Conservation (phyloP, 1,140 invertebrate species). For the Stegodyphus mimosarum region DNA sequence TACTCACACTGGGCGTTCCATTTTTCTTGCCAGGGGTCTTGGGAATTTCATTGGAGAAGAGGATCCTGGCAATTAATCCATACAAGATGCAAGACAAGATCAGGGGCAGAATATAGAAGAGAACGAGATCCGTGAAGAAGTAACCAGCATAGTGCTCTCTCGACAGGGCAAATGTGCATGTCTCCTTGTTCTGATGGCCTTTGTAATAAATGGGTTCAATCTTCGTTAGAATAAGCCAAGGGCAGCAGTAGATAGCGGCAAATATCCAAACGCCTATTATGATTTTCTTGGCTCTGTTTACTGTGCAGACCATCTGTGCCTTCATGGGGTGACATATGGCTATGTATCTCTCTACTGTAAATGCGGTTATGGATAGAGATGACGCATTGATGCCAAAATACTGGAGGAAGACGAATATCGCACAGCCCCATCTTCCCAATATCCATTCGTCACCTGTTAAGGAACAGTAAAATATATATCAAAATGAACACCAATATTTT, state of each 20-base stretch:
- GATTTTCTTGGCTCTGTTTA: slow-evolving; percentile 73
- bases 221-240: slow-evolving; percentile 72
- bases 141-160: slow-evolving; percentile 72
- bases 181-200: slow-evolving; percentile 66
- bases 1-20: not conserved
- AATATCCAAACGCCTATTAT: slow-evolving; percentile 74
- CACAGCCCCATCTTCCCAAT: slow-evolving; percentile 74
- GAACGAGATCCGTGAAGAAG: slow-evolving; percentile 74
- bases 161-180: slow-evolving; percentile 71
- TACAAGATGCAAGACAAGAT: slow-evolving; percentile 73
- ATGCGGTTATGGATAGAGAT: slow-evolving; percentile 76
- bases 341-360: slow-evolving; percentile 76
- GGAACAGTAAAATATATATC: not conserved
- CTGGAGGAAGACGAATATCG: slow-evolving; percentile 75
- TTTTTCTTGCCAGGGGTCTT: slow-evolving; percentile 60
- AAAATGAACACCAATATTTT: not conserved
- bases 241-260: slow-evolving; percentile 71
- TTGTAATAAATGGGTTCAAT: slow-evolving; percentile 67
- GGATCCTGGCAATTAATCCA: slow-evolving; percentile 72
- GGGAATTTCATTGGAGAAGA: slow-evolving; percentile 68
- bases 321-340: slow-evolving; percentile 75
- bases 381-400: slow-evolving; percentile 80
- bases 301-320: slow-evolving; percentile 73
- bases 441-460: slow-evolving; percentile 71
- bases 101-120: slow-evolving; percentile 76